phyloP scores from a whole-genome alignment of 2,113 vertebrate genomes.

The Petaurus breviceps region DNA sequence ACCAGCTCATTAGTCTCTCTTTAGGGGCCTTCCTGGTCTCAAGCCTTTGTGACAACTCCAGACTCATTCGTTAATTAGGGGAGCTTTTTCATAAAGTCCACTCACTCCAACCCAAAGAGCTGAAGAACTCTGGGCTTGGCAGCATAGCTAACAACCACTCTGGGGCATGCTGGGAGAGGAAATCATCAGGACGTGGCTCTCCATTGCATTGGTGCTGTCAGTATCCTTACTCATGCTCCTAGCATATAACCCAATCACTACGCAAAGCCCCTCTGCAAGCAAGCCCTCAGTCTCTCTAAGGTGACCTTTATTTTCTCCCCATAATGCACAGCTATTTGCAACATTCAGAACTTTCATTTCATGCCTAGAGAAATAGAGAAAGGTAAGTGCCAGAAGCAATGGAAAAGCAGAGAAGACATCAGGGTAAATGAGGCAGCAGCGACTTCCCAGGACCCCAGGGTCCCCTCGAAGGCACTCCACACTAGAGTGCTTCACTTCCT shows the following conservation, averaged over 20 bases:
- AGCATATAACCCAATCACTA: slow-evolving; percentile 11
- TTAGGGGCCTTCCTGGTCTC: background rate
- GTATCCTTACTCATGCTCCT: background rate
- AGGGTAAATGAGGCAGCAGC: background rate
- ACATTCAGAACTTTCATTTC: background rate
- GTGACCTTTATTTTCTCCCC: background rate
- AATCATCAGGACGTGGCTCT: background rate
- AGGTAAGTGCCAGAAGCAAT: background rate
- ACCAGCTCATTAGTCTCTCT: background rate
- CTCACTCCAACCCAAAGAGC: background rate
- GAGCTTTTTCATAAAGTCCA: background rate
- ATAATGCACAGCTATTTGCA: background rate
- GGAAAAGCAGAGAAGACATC: background rate
- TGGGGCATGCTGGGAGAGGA: background rate
- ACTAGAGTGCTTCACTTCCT: background rate
- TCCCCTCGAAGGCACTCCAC: background rate
- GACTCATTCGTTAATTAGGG: background rate
- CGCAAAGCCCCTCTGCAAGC: background rate
- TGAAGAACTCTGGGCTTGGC: background rate
- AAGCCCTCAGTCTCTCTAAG: background rate
- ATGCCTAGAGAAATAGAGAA: background rate
- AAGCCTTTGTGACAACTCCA: background rate
- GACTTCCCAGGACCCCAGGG: background rate
- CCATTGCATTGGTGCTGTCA: background rate
- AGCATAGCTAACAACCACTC: background rate